These are phyloP conservation scores for Heliothis peltigera DNA, from an alignment of 2,888 invertebrate genomes.

Conservation along the genomic window DNA sequence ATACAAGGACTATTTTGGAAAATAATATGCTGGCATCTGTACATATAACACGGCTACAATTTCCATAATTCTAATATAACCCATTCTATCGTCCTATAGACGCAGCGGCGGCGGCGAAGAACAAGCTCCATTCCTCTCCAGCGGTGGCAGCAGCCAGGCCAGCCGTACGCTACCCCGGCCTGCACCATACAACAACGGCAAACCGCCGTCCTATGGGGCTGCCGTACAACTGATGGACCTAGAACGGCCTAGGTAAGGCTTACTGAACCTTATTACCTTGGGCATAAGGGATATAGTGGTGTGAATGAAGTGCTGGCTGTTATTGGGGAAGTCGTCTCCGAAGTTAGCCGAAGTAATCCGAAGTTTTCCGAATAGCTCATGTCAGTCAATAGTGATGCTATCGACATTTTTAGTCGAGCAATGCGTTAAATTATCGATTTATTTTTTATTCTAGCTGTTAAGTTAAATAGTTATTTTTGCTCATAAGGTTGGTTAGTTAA, in stretches of 20 bases:
- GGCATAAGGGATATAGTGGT: neutral
- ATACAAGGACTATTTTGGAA: too few species aligned
- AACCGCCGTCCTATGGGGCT: slow-evolving; percentile 89
- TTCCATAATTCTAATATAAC: too few species aligned
- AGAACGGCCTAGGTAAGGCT: slow-evolving; percentile 75
- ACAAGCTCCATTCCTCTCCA: slow-evolving; percentile 94
- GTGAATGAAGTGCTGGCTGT: too few species aligned
- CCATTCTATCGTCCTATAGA: slow-evolving; percentile 82
- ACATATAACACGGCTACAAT: too few species aligned
- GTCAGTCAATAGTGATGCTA: too few species aligned
- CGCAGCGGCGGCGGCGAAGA: slow-evolving; percentile 95
- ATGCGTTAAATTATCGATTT: too few species aligned
- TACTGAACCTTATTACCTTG: neutral
- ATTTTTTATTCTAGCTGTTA: too few species aligned
- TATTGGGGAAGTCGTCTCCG: neutral
- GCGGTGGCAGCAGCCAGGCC: slow-evolving; percentile 85
- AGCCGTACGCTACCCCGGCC: slow-evolving; percentile 86
- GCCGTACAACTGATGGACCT: slow-evolving; percentile 90
- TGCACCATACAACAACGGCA: slow-evolving; percentile 92
- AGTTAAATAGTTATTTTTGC: too few species aligned
- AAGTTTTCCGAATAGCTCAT: neutral
- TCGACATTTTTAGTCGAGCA: too few species aligned
- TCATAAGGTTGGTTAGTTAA: too few species aligned
- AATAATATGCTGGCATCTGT: too few species aligned
- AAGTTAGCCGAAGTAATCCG: neutral